Base-by-base conservation (phyloP, 2,113 vertebrate genomes). In the Oryzias curvinotus region DNA sequence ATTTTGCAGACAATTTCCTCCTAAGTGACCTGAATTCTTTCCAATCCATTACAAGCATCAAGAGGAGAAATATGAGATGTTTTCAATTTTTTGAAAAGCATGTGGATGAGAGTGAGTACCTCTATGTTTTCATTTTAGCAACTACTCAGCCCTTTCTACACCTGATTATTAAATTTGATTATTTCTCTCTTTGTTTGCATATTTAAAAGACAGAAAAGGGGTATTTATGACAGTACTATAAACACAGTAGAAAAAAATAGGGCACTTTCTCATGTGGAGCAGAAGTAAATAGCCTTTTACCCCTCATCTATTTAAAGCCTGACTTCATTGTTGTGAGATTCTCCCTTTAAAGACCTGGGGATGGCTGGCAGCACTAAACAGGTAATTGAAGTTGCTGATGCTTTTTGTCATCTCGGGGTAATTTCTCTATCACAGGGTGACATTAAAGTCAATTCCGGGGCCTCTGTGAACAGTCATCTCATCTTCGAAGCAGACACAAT, bases 351-450 rank as follows among this genome's bases (percentile, higher is more conserved):
- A 87, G 80, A 88, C 73, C 57, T 4, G n/a, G 44, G 60, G 65
- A 76, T 66, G 68, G 69, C 82, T 82, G 81, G 78, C 62, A 73
- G 76, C 61, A 17, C 44, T 53, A 76, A 48, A 73, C 80, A 81
- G 73, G 86, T 90, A 89, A 87, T 88, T 85, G 77, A 83, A 86
- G 83, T 75, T 68, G 73, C 82, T 62, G 47, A 63, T 61, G 76
- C 75, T 81, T 83, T 87, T 87, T 85, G 80, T 88, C 87, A 87
- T 89, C 69, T 81, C 44, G 2, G 69, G 62, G 80, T 91, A 88
- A 89, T 90, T 91, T 89, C 88, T 91, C 85, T 80, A 82, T 89
- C 57, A 67, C 69, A 82, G 77, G 82, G 61, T 83, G 88, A 87
- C 89, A 78, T 56, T 14, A 25, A 54, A 84, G 88, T 89, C 88